Evolutionary conservation across 2,888 invertebrate genomes (phyloP), one percentile per base, ranked within the genome.

Genomic region (Andrena fulva): DNA sequence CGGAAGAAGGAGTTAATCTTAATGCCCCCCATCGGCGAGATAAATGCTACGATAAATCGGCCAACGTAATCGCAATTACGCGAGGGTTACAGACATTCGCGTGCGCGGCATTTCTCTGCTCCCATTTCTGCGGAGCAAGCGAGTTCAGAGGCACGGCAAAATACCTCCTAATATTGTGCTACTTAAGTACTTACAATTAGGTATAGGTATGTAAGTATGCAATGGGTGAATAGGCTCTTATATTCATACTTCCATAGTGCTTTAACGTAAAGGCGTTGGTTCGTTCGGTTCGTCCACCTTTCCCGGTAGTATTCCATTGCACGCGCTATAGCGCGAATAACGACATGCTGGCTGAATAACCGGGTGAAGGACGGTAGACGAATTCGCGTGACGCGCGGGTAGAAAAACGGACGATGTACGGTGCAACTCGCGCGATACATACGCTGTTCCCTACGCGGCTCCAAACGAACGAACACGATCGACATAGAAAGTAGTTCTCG

Each of bases 311-410:
- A 29, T 60, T 87, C 87, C 88, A 89, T 79, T 78, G 77, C 66
- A 62, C 69, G 73, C 60, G 71, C 35, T 20, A 24, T 12, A 68
- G 74, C 78, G 82, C 87, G 87, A 89, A 87, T 73, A 85, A 73
- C 85, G 90, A 91, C 83, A 90, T 90, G 90, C 89, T 90, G 86
- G 86, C 89, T 81, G 89, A 84, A 73, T 86, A 92, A 90, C 80
- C 90, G 88, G 91, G 92, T 91, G 91, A 92, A 92, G 92, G 91
- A 91, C 91, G 86, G 67, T 59, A 69, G 70, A 78, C 71, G 80
- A 87, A 86, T 87, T 81, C 56, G 59, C 72, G 68, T 69, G 48
- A 27, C 59, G 33, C 68, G 56, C 62, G 29, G 31, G 16, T 54
- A 31, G 63, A 60, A 59, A 73, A 59, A 69, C 42, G 64, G 27